These are phyloP conservation scores for Erebia aethiops DNA, from an alignment of 2,888 invertebrate genomes.

Conservation along the genomic window DNA sequence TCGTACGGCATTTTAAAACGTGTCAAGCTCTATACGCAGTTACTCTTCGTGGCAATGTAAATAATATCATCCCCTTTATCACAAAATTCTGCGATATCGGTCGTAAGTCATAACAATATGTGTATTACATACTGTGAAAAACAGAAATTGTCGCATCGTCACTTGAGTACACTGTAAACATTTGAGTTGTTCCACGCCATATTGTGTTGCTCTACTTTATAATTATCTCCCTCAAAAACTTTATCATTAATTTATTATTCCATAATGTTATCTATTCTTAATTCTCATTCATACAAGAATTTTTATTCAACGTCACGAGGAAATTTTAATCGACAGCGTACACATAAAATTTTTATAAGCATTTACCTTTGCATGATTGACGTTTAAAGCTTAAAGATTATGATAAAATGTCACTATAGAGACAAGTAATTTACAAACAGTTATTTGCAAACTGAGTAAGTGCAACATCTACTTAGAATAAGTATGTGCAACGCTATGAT, in stretches of 20 bases:
- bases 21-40: conserved; percentile 36
- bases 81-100: not conserved
- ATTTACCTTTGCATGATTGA: conserved; percentile 3
- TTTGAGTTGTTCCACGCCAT: conserved; percentile 19
- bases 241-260: conserved; percentile 11
- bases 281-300: conserved; percentile 3
- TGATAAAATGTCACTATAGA: conserved; percentile 4
- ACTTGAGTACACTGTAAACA: conserved; percentile 6
- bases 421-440: not conserved
- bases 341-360: conserved; percentile 2
- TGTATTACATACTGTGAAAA: conserved; percentile 9
- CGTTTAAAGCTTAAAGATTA: not conserved
- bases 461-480: not conserved
- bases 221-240: not conserved
- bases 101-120: conserved; percentile 1
- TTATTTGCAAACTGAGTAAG: not conserved
- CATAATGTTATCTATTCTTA: conserved; percentile 10
- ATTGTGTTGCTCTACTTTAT: conserved; percentile 15
- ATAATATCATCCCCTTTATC: conserved; percentile 32
- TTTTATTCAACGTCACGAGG: not conserved
- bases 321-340: not conserved
- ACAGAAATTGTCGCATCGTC: conserved; percentile 29
- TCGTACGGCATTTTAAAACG: conserved; percentile 45
- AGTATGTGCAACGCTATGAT: not conserved
- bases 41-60: conserved; percentile 34